Evolutionary conservation across 2,113 vertebrate genomes (phyloP), one percentile per base, ranked within the genome.

Genomic region (Fregetta grallaria): DNA sequence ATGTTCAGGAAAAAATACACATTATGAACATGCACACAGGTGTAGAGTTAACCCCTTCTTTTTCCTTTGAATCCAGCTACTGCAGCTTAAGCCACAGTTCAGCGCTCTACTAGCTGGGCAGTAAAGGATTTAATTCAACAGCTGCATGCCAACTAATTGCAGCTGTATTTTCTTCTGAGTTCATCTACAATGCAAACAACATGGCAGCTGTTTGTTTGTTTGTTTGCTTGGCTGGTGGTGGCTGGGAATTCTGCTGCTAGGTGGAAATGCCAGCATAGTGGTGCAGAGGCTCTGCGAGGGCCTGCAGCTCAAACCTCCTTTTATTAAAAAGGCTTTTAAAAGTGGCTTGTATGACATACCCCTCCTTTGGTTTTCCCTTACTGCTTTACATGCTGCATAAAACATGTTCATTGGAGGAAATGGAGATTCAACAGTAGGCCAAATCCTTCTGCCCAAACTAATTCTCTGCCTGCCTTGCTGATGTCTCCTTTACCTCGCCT

Each of bases 11-110:
- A 89, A 84, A 92, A 94, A 72, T 71, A 81, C 52, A 83, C 86
- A 65, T 96, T 75, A 34, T 78, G 68, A 94, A 53, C 71, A 66
- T 50, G 66, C 68, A 78, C 81, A 56, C 86, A 92, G 87, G 95
- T 96, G 92, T 91, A 53, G 42, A 53, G 45, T 94, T 95, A 92
- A 96, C 92, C 80, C 94, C 7, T 94, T 61, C 49, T 45, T 14
- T 30, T 56, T 66, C 29, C 32, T 91, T 68, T 90, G 49, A 76
- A 73, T 49, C 25, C 65, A 44, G 73, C 58, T 70, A 59, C 40
- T 52, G 78, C 76, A 55, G 34, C 36, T 66, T 17, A 47, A 70
- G 42, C 7, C 56, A 30, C 40, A 45, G 27, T 50, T 73, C 26
- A 4, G 77, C 21, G 45, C 59, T 67, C 38, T 25, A 11, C 21